Conservation (phyloP, 2,797 vertebrate species). For the Paguma larvata region DNA sequence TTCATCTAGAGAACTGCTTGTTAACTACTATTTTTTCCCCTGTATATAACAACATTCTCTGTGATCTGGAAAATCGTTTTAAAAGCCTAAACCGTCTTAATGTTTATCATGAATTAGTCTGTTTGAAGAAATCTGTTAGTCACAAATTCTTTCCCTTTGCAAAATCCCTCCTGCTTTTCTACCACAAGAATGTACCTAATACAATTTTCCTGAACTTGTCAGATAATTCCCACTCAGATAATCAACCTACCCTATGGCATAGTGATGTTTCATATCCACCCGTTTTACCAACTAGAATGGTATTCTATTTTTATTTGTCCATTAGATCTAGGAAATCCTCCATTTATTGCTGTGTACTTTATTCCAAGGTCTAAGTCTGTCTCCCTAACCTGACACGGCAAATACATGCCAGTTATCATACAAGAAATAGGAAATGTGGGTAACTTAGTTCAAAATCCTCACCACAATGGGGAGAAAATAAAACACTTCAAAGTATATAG, state of each 20-base stretch:
- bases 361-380: constrained; percentile 21
- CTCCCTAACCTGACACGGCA: neutral
- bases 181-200: neutral
- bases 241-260: neutral
- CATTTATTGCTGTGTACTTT: constrained; percentile 36
- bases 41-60: constrained; percentile 1
- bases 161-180: constrained; percentile 10
- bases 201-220: constrained; percentile 38
- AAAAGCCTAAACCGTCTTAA: constrained; percentile 31
- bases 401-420: neutral
- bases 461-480: neutral
- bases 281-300: constrained; percentile 10
- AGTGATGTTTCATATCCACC: neutral
- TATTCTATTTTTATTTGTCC: neutral
- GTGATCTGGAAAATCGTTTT: constrained; percentile 27
- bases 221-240: neutral
- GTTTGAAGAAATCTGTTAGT: constrained; percentile 43
- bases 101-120: neutral
- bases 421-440: neutral
- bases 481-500: constrained; percentile 4
- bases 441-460: constrained; percentile 10
- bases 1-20: neutral
- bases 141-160: constrained; percentile 29
- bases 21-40: neutral
- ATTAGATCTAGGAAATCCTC: constrained; percentile 15